Conservation (phyloP, 2,888 invertebrate genomes). For the Polietes domitor region DNA sequence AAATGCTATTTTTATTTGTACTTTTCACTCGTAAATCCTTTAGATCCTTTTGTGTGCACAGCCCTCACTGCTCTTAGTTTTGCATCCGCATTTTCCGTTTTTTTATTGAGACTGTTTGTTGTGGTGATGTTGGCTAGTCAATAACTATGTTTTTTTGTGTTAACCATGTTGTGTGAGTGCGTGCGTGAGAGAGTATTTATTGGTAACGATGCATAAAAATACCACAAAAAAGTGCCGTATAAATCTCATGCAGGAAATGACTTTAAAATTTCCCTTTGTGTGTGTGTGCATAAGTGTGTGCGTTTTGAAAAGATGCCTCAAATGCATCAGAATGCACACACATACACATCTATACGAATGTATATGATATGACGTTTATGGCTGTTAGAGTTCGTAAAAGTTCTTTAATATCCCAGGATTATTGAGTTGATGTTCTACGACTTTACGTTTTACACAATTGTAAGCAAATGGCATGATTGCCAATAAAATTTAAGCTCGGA, state of each 20-base stretch:
- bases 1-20: constrained; percentile 40
- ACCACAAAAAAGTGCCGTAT: constrained; percentile 38
- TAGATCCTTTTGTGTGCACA: background rate
- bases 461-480: constrained; percentile 3
- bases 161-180: background rate
- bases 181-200: constrained; percentile 1
- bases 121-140: background rate
- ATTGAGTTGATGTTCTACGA: constrained; percentile 15
- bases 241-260: constrained; percentile 37
- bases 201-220: constrained; percentile 42
- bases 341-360: background rate
- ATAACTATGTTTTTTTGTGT: background rate
- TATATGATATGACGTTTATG: constrained; percentile 1
- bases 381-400: constrained; percentile 28
- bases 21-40: constrained; percentile 24
- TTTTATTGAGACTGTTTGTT: background rate
- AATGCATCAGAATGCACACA: constrained; percentile 4
- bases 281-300: background rate
- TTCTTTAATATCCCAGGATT: constrained; percentile 6
- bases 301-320: background rate
- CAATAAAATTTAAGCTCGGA: constrained; percentile 14
- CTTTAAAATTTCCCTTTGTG: constrained; percentile 25
- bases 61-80: background rate
- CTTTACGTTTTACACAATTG: constrained; percentile 17
- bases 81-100: background rate